phyloP scores from a whole-genome alignment of 2,888 invertebrate species.

The Hypena proboscidalis region DNA sequence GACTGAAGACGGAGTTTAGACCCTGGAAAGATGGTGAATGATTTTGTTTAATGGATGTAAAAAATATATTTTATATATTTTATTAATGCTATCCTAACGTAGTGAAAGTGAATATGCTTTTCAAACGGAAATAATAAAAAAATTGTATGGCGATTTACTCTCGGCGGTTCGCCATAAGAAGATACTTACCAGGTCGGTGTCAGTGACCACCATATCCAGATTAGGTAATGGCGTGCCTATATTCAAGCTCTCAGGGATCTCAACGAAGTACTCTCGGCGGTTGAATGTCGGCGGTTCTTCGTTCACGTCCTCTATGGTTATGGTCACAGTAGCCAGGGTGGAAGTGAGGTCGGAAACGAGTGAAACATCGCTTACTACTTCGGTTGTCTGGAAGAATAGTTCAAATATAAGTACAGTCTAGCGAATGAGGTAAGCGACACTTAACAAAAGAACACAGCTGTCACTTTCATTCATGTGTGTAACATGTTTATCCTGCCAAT shows the following conservation, averaged over 20 bases:
- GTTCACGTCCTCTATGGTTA: conserved; percentile 95
- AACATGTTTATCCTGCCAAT: too few relatives aligned
- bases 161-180: too few relatives aligned
- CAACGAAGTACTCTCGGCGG: conserved; percentile 91
- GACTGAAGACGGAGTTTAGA: conserved; percentile 92
- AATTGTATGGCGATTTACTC: too few relatives aligned
- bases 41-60: too few relatives aligned
- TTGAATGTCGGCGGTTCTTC: conserved; percentile 95
- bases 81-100: too few relatives aligned
- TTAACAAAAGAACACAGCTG: too few relatives aligned
- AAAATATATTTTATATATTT: too few relatives aligned
- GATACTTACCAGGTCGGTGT: conserved; percentile 91
- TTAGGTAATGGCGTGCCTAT: conserved; percentile 92
- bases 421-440: too few relatives aligned
- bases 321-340: conserved; percentile 89
- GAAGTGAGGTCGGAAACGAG: conserved; percentile 88
- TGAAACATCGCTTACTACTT: conserved; percentile 90
- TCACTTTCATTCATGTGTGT: too few relatives aligned
- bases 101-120: too few relatives aligned
- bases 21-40: conserved; percentile 86
- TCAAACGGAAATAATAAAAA: too few relatives aligned
- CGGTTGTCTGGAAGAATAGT: conserved; percentile 87
- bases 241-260: conserved; percentile 93
- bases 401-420: too few relatives aligned
- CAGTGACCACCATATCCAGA: conserved; percentile 93